Evolutionary conservation across 2,797 vertebrate genomes (phyloP).

Genomic region (Pangasius larnaudii): DNA sequence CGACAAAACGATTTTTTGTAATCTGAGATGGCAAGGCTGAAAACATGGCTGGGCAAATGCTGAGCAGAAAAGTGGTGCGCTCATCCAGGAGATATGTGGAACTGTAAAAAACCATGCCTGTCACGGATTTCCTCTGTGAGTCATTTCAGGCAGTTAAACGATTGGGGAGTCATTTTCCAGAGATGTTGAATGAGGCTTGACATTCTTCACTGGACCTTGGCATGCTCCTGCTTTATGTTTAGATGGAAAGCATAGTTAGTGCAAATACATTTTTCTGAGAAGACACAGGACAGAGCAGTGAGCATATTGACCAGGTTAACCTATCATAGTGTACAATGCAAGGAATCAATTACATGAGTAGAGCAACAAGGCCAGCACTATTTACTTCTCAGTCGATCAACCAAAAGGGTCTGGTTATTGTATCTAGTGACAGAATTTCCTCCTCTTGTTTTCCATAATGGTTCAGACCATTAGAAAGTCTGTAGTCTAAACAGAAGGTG

Average conservation of each 20-base stretch:
- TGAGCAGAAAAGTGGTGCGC: constrained; percentile 55
- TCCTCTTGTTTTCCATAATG: constrained; percentile 51
- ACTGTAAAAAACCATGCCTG: constrained; percentile 58
- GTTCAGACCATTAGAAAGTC: constrained; percentile 50
- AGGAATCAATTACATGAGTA: constrained; percentile 1
- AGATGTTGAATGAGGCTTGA: constrained; percentile 40
- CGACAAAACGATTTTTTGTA: constrained; percentile 57
- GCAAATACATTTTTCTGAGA: constrained; percentile 15
- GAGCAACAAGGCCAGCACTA: background rate
- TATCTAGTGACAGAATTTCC: constrained; percentile 57
- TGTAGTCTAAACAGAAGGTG: constrained; percentile 51
- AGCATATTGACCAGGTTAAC: background rate
- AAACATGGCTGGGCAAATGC: constrained; percentile 59
- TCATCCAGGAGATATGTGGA: constrained; percentile 68
- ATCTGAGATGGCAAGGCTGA: constrained; percentile 62
- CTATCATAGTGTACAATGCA: constrained; percentile 17
- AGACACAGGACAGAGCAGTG: constrained; percentile 28
- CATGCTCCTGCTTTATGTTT: constrained; percentile 48
- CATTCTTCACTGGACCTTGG: constrained; percentile 47
- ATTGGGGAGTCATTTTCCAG: constrained; percentile 42
- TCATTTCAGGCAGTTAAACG: constrained; percentile 59
- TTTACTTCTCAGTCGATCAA: constrained; percentile 17
- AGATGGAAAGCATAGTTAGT: constrained; percentile 51
- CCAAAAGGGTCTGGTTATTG: constrained; percentile 55
- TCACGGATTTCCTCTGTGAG: constrained; percentile 50